A percentile compares a stretch with the other conserved stretches of the same genome.
Evolutionary conservation across 2,888 invertebrate species (phyloP).

Genomic region (Bhutanitis thaidina): DNA sequence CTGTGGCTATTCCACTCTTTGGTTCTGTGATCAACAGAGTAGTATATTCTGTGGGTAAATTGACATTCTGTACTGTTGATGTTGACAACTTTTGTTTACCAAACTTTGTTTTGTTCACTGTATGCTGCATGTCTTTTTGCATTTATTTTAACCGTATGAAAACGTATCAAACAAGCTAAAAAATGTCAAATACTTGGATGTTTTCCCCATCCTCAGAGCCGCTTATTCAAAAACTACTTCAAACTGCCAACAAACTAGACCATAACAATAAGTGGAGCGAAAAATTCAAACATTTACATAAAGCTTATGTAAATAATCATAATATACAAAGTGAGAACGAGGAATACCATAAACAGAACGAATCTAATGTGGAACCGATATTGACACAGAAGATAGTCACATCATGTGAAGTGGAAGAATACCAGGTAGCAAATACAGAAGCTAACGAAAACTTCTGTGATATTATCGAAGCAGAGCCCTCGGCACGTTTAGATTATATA

Average conservation of each 20-base stretch:
- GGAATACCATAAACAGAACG: neutral
- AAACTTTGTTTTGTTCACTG: too few relatives aligned
- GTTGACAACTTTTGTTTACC: too few relatives aligned
- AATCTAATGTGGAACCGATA: neutral
- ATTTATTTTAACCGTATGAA: too few relatives aligned
- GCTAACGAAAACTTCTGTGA: slow-evolving; percentile 11
- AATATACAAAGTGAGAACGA: neutral
- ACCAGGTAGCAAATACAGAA: neutral
- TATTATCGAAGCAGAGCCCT: slow-evolving; percentile 36
- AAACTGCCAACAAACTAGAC: slow-evolving; percentile 10
- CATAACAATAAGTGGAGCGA: slow-evolving; percentile 26
- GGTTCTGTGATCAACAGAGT: too few relatives aligned
- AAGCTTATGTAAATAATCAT: neutral
- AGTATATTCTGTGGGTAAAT: too few relatives aligned
- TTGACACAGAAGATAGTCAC: neutral
- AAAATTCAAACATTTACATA: slow-evolving; percentile 21
- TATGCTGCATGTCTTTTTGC: too few relatives aligned
- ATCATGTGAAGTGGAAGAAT: neutral
- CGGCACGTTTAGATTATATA: slow-evolving; percentile 31
- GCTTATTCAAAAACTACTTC: slow-evolving; percentile 21
- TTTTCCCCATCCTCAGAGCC: slow-evolving; percentile 26
- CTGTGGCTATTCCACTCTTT: too few relatives aligned
- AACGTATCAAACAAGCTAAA: too few relatives aligned
- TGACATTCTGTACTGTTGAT: too few relatives aligned
- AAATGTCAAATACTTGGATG: slow-evolving; percentile 24